Evolutionary conservation across 2,113 vertebrate species (phyloP), one percentile per base, ranked within the genome.

Genomic region (Mesitornis unicolor): DNA sequence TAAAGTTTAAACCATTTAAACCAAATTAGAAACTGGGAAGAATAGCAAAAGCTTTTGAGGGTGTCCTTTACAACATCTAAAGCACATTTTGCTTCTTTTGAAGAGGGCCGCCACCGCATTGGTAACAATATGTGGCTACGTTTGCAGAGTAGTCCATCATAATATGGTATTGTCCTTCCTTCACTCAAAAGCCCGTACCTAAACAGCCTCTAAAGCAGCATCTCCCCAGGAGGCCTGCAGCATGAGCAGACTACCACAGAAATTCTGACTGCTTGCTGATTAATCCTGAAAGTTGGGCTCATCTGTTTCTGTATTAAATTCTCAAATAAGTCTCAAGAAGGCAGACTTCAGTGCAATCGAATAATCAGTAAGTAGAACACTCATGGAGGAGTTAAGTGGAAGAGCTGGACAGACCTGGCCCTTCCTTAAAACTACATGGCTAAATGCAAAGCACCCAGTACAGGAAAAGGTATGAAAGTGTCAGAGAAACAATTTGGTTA

Each of bases 91-190:
- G 3, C 17, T 88, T 21, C 18, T 54, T 94, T 73, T 40, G 35
- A 65, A 24, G 36, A 76, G 9, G 47, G 9, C 60, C 16, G 1
- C 47, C 36, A 14, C 14, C 4, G 2, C 10, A 10, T 0, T 5
- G 25, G 14, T 36, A 35, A 54, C 15, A 5, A 15, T 18, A 28
- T 1, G 7, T 20, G 42, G 20, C 13, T 86, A 47, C 64, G 80
- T 69, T 56, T 60, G 40, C 50, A 43, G 5, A 43, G 16, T 3
- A 64, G 3, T 8, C 40, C 5, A 0, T 56, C 31, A 3, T 13
- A 76, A 33, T 21, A 33, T 6, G 31, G 33, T 26, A 11, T 17
- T 13, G 31, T 29, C 5, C 13, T 57, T 53, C 61, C 28, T 65
- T 61, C 7, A 9, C 40, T 35, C 28, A 17, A 33, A 84, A 68